Percentiles rank a stretch among this genome's conserved stretches.
Evolutionary conservation across 2,797 vertebrate genomes (phyloP).

Genomic region (Tiaroga cobitis): DNA sequence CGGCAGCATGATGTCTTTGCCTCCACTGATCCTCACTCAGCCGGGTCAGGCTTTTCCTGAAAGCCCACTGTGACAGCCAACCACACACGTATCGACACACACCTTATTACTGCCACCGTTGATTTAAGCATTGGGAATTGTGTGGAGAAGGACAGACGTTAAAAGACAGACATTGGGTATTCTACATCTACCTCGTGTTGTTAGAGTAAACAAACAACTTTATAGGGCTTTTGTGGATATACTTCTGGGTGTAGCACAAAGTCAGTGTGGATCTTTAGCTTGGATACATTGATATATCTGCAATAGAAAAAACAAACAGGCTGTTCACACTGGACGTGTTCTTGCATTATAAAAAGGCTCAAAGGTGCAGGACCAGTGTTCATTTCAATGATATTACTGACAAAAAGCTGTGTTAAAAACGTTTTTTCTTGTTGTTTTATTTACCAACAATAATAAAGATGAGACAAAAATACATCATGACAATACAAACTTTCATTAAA

Average conservation of each 20-base stretch:
- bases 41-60: constrained; percentile 70
- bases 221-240: constrained; percentile 10
- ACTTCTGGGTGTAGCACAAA: not conserved
- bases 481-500: too few species aligned
- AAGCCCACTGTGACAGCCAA: constrained; percentile 56
- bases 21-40: constrained; percentile 67
- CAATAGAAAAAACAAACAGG: not conserved
- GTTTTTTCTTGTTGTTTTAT: too few species aligned
- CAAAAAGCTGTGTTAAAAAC: not conserved
- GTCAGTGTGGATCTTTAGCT: constrained; percentile 7
- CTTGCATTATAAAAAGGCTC: not conserved
- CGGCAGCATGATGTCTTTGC: constrained; percentile 67
- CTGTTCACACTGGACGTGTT: not conserved
- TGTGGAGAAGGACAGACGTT: constrained; percentile 59
- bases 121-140: constrained; percentile 40
- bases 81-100: constrained; percentile 63
- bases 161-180: constrained; percentile 51
- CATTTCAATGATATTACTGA: not conserved
- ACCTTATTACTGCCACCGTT: constrained; percentile 66
- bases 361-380: not conserved
- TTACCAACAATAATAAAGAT: too few species aligned
- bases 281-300: not conserved
- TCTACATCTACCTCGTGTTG: not conserved
- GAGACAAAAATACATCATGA: too few species aligned
- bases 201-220: constrained; percentile 31